Percentiles rank a stretch among this genome's conserved stretches.
Conservation (phyloP, 2,797 vertebrate genomes). For the Numenius phaeopus region DNA sequence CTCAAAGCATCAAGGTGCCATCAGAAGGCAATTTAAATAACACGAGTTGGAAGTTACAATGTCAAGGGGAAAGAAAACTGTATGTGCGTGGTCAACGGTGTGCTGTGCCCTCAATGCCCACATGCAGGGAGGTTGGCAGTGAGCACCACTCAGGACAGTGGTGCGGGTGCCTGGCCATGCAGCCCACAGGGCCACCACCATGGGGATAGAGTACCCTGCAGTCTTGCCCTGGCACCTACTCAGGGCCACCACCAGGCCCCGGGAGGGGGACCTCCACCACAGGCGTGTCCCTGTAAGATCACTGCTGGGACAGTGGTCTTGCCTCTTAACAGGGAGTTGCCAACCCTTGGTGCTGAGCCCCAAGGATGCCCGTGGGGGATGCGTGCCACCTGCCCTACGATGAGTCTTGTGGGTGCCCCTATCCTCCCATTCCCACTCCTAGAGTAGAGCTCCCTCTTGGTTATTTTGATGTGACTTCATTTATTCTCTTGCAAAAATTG, state of each 20-base stretch:
- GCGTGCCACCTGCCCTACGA: not conserved
- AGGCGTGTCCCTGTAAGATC: not conserved
- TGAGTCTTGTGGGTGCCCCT: not conserved
- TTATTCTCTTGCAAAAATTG: not conserved
- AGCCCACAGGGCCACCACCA: not conserved
- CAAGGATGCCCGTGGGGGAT: not conserved
- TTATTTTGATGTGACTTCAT: not conserved
- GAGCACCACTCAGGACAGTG: not conserved
- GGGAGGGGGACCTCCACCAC: rapidly evolving
- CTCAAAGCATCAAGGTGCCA: not conserved
- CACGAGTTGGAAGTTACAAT: rapidly evolving
- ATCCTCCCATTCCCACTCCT: not conserved
- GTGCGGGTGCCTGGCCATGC: rapidly evolving
- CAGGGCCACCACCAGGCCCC: not conserved
- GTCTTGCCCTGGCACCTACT: not conserved
- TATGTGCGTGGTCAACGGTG: rapidly evolving
- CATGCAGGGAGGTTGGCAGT: not conserved
- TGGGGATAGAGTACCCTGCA: not conserved
- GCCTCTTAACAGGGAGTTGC: not conserved
- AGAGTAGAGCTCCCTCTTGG: not conserved
- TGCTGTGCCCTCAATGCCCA: rapidly evolving
- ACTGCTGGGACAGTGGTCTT: not conserved
- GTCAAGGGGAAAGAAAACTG: not conserved
- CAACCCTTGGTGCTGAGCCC: not conserved
- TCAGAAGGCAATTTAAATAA: not conserved